Conservation (phyloP, 1,140 invertebrate species). For the Delia radicum region DNA sequence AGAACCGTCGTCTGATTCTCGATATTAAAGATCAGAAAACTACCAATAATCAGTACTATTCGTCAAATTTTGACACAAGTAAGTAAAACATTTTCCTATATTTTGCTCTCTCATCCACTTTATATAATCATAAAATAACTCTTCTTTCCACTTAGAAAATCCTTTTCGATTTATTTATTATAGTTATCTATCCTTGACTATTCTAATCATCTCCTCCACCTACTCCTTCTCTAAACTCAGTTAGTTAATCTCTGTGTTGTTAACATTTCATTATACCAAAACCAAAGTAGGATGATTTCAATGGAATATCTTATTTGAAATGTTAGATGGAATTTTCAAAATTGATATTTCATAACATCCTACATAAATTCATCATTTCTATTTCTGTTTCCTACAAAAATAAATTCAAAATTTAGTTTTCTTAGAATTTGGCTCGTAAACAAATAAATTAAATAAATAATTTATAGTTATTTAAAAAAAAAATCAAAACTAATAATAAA, state of each 20-base stretch:
- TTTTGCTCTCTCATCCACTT: not conserved
- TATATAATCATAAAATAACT: not conserved
- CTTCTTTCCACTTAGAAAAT: not conserved
- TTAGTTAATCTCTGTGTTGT: not conserved
- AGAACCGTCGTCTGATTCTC: conserved; percentile 60
- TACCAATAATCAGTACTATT: conserved; percentile 65
- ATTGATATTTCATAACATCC: not conserved
- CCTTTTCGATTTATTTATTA: not conserved
- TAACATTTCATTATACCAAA: not conserved
- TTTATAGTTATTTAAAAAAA: not conserved
- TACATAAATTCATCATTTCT: not conserved
- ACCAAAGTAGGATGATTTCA: not conserved
- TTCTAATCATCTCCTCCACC: not conserved
- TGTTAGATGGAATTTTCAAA: not conserved
- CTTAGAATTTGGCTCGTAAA: not conserved
- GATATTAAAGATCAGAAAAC: conserved; percentile 68
- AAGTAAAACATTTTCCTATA: conserved; percentile 49
- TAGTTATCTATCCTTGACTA: not conserved
- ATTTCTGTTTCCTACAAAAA: not conserved
- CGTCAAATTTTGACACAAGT: conserved; percentile 71
- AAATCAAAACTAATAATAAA: not conserved
- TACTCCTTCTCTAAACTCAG: not conserved
- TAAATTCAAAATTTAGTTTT: not conserved
- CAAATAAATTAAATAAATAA: not conserved
- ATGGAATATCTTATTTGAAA: not conserved